Evolutionary conservation across 1,140 invertebrate genomes (phyloP).

Genomic region (Heliconius eleuchia): DNA sequence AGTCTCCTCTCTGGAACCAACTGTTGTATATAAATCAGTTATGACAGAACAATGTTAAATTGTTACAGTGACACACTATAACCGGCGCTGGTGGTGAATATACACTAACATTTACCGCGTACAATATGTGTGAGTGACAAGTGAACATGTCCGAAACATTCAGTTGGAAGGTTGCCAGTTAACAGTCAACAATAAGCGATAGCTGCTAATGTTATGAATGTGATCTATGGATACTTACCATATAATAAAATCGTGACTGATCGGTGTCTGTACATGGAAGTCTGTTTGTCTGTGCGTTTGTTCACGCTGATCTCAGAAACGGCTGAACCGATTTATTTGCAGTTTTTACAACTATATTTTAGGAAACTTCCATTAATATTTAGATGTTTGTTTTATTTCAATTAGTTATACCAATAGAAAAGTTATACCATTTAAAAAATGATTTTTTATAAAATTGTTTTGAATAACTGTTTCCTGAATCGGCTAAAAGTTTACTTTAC

Average conservation of each 20-base stretch:
- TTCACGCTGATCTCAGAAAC: no score
- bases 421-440: no score
- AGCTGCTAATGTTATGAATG: not conserved
- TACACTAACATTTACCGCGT: constrained; percentile 16
- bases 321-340: no score
- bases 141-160: constrained; percentile 41
- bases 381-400: no score
- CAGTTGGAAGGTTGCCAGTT: constrained; percentile 37
- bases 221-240: not conserved
- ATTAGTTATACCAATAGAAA: no score
- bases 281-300: not conserved
- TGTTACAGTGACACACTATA: constrained; percentile 7
- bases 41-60: constrained; percentile 16
- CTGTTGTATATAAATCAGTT: constrained; percentile 19
- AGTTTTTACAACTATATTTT: no score
- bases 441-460: no score
- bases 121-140: constrained; percentile 21
- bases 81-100: constrained; percentile 9
- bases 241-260: no score
- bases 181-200: constrained; percentile 38
- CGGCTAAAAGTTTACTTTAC: no score
- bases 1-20: not conserved
- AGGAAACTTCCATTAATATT: no score
- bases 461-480: no score
- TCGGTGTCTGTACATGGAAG: no score